Evolutionary conservation across 2,797 vertebrate species (phyloP).

Genomic region (Enteromius afrohamiltoni): DNA sequence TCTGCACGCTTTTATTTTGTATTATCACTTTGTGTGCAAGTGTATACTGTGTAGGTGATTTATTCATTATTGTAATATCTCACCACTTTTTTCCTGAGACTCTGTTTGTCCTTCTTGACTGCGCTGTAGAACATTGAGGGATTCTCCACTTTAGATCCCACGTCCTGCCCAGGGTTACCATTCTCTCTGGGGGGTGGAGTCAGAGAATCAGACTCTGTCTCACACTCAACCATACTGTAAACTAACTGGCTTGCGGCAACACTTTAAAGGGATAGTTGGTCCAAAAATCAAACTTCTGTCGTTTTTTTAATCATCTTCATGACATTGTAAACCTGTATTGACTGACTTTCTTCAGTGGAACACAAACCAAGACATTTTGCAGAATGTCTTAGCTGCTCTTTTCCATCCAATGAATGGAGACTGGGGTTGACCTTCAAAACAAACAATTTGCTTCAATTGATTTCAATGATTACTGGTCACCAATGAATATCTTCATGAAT

Average conservation of each 20-base stretch:
- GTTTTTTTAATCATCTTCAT: not conserved
- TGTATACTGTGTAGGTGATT: conserved; percentile 57
- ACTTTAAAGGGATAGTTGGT: conserved; percentile 29
- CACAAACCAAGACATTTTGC: not conserved
- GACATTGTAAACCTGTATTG: not conserved
- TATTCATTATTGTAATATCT: conserved; percentile 71
- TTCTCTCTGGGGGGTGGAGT: conserved; percentile 87
- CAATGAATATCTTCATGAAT: not conserved
- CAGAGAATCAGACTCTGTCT: conserved; percentile 82
- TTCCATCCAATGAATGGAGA: not conserved
- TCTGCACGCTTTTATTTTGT: conserved; percentile 3
- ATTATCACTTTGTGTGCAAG: conserved; percentile 40
- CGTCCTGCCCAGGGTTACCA: conserved; percentile 88
- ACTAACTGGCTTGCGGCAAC: conserved; percentile 56
- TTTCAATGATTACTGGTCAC: not conserved
- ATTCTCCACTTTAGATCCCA: conserved; percentile 84
- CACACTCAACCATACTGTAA: conserved; percentile 64
- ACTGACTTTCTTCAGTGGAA: conserved; percentile 3
- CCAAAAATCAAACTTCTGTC: not conserved
- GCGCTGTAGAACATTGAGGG: conserved; percentile 89
- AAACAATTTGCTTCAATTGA: not conserved
- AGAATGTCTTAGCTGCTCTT: conserved; percentile 1
- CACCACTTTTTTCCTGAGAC: conserved; percentile 89
- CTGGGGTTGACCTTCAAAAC: not conserved
- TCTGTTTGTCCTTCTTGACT: conserved; percentile 88